A percentile compares a stretch with the other conserved stretches of the same genome.
phyloP scores from a whole-genome alignment of 1,140 invertebrate genomes.

The Macrobrachium nipponense region DNA sequence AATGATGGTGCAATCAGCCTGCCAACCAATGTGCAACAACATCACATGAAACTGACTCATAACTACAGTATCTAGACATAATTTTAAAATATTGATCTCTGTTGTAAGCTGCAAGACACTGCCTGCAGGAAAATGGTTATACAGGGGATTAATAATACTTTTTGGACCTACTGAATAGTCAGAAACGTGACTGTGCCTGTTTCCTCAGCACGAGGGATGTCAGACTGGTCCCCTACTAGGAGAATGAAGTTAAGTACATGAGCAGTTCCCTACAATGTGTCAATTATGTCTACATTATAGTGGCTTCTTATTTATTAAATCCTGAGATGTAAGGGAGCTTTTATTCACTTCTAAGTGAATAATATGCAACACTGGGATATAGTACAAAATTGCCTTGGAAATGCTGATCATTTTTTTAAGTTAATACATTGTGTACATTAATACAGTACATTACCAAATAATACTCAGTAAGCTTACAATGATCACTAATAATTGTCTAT shows the following conservation, averaged over 20 bases:
- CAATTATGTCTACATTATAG: slow-evolving; percentile 59
- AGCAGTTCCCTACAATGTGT: slow-evolving; percentile 61
- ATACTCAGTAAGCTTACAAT: slow-evolving; percentile 60
- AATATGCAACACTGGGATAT: slow-evolving; percentile 61
- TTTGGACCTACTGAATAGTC: neutral
- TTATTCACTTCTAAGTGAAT: slow-evolving; percentile 59
- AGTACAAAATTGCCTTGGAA: slow-evolving; percentile 62
- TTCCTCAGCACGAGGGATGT: slow-evolving; percentile 53
- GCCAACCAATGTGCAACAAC: no score
- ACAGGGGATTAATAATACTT: no score
- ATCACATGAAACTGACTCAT: no score
- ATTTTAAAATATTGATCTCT: no score
- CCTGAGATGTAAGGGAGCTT: slow-evolving; percentile 61
- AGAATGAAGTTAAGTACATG: slow-evolving; percentile 56
- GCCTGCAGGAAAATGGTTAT: neutral
- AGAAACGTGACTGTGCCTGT: neutral
- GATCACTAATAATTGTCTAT: slow-evolving; percentile 58
- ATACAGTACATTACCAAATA: slow-evolving; percentile 53
- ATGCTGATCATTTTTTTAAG: slow-evolving; percentile 57
- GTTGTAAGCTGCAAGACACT: neutral
- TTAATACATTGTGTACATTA: slow-evolving; percentile 62
- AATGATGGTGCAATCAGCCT: no score
- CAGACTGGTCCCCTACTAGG: slow-evolving; percentile 42
- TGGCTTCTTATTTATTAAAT: slow-evolving; percentile 61
- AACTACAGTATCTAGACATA: neutral